phyloP scores from a whole-genome alignment of 2,113 vertebrate species.

The Vombatus ursinus region DNA sequence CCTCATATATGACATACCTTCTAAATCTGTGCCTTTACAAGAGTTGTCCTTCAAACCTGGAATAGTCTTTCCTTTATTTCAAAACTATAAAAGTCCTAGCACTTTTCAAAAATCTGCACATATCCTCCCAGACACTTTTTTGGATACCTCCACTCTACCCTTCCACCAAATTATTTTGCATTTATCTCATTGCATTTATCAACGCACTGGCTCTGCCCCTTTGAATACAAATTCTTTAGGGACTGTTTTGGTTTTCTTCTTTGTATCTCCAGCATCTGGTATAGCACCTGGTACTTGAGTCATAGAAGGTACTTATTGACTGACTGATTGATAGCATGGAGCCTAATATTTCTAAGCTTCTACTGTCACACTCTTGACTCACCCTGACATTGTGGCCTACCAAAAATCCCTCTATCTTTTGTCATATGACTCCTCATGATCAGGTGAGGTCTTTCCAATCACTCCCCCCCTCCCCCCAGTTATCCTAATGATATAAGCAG shows the following conservation, averaged over 20 bases:
- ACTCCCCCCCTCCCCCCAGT: background rate
- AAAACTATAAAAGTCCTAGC: background rate
- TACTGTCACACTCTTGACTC: background rate
- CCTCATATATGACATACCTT: background rate
- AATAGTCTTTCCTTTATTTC: background rate
- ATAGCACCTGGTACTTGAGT: background rate
- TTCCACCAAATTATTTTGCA: background rate
- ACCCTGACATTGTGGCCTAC: background rate
- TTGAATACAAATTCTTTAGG: background rate
- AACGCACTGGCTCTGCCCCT: background rate
- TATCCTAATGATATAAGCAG: background rate
- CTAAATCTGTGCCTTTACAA: background rate
- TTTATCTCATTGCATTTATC: background rate
- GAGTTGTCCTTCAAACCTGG: background rate
- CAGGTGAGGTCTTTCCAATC: background rate
- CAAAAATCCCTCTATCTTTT: background rate
- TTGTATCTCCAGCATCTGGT: background rate
- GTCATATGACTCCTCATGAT: background rate
- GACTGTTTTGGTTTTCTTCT: too few relatives aligned
- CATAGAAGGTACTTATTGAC: background rate
- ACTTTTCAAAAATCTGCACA: background rate
- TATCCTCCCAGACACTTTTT: background rate
- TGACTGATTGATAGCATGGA: background rate
- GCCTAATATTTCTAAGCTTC: background rate
- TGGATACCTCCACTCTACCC: background rate